These are phyloP conservation scores for Astreopora myriophthalma DNA, from an alignment of 64 coral and sea anemone species.

Conservation along the genomic window DNA sequence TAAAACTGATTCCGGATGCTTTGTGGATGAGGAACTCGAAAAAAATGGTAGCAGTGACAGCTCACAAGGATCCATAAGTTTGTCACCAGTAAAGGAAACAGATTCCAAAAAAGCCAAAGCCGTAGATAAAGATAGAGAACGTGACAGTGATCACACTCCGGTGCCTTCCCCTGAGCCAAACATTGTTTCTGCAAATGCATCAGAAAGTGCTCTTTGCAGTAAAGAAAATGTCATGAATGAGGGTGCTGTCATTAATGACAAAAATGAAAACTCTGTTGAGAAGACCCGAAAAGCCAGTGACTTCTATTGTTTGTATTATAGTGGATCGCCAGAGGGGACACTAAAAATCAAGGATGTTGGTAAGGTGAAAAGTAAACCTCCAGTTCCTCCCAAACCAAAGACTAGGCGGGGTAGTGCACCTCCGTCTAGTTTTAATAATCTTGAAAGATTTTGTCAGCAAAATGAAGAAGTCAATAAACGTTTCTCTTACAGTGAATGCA, in stretches of 20 bases:
- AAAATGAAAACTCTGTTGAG: slow-evolving; percentile 16
- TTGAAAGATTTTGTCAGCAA: neutral
- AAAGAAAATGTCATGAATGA: slow-evolving; percentile 28
- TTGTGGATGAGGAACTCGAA: slow-evolving; percentile 68
- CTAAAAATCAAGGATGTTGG: neutral
- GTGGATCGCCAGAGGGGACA: slow-evolving; percentile 55
- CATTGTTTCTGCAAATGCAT: neutral
- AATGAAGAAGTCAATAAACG: slow-evolving; percentile 5
- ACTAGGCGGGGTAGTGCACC: slow-evolving; percentile 19
- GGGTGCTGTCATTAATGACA: neutral
- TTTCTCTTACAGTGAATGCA: slow-evolving; percentile 33
- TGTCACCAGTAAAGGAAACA: slow-evolving; percentile 1
- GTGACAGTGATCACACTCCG: neutral
- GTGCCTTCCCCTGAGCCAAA: neutral
- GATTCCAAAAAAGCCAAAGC: neutral
- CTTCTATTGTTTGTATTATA: slow-evolving; percentile 75
- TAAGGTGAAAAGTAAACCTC: slow-evolving; percentile 23
- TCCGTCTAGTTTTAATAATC: slow-evolving; percentile 17
- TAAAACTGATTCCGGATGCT: slow-evolving; percentile 81
- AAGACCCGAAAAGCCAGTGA: slow-evolving; percentile 24
- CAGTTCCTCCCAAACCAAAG: slow-evolving; percentile 58
- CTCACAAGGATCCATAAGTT: slow-evolving; percentile 1
- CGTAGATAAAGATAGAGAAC: neutral
- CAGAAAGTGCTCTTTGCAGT: neutral
- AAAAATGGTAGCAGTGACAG: slow-evolving; percentile 40